Conservation (phyloP, 2,888 invertebrate genomes). For the Agrilus cyanescens region DNA sequence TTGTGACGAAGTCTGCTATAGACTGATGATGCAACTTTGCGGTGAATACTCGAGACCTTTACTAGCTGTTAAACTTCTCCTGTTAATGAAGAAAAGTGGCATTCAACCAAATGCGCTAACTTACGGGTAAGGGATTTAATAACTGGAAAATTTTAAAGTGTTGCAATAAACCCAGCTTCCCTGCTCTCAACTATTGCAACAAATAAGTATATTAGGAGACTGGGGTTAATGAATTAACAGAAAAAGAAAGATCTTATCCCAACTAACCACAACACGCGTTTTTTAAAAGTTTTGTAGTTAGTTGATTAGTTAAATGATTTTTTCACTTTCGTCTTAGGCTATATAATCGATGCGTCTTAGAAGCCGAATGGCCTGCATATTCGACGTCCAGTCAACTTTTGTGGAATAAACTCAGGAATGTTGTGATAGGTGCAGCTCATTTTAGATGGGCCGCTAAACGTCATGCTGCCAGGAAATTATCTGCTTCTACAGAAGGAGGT, state of each 20-base stretch:
- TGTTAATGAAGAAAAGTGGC: slow-evolving; percentile 86
- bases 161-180: too few relatives aligned
- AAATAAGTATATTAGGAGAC: too few relatives aligned
- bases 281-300: too few relatives aligned
- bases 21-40: slow-evolving; percentile 97
- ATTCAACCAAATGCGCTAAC: slow-evolving; percentile 96
- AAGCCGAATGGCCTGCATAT: slow-evolving; percentile 79
- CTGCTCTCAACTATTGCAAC: too few relatives aligned
- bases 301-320: too few relatives aligned
- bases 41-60: slow-evolving; percentile 89
- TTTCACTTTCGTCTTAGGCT: slow-evolving; percentile 30
- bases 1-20: slow-evolving; percentile 94
- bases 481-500: slow-evolving; percentile 37
- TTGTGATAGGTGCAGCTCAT: slow-evolving; percentile 79
- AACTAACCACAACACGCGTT: too few relatives aligned
- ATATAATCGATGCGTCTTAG: slow-evolving; percentile 72
- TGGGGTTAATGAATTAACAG: too few relatives aligned
- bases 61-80: slow-evolving; percentile 81
- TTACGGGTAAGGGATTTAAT: slow-evolving; percentile 63
- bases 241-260: too few relatives aligned
- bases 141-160: neutral
- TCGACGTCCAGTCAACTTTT: slow-evolving; percentile 67
- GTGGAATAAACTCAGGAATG: slow-evolving; percentile 91
- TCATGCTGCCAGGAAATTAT: slow-evolving; percentile 41
- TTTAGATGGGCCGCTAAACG: slow-evolving; percentile 69